Base-by-base conservation (phyloP, 2,797 vertebrate genomes). In the Thalassophryne amazonica region DNA sequence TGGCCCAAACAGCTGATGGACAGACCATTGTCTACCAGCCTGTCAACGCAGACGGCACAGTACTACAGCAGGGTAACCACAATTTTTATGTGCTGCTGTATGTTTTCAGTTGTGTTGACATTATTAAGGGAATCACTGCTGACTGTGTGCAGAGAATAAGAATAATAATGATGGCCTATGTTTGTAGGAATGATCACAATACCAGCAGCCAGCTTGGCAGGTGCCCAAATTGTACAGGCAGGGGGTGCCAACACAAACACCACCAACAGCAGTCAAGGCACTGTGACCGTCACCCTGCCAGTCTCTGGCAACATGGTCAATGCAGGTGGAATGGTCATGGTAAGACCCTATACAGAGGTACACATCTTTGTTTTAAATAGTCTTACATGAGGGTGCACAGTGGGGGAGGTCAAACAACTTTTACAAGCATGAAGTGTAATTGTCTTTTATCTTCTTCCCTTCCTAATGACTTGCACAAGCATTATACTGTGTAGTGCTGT, bases 21-120 rank as follows among this genome's bases (percentile, higher is more conserved):
- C 97, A 99, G 84, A 99, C 97, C 48, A 99, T 99, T 6, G 96
- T 99, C 46, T 99, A 99, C 83, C 97, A 99, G 87, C 97, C 97
- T 0, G 96, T 99, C 52, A 99, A 98, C 37, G 94, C 96, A 38
- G 96, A 99, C 33, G 95, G 97, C 40, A 97, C 96, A 37, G 94
- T 99, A 63, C 89, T 99, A 30, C 97, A 98, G 72, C 97, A 98
- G 86, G 97, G 97, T 99, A 91, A 49, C 13, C 13, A 6, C 21
- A 9, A 0, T 12, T 24, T 30, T 76, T 13, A 12, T 20, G 5
- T 50, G 24, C 41, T 65, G n/a, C 16, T 4, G 42, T 39, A 5
- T 52, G 3, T 13, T 49, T 24, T 35, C 15, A 22, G 12, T 7
- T 31, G 14, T 65, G 25, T 27, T 39, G 38, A 37, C 11, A 40